Percentiles rank a stretch among this genome's conserved stretches.
Evolutionary conservation across 2,113 vertebrate genomes (phyloP).

Genomic region (Tinamus guttatus): DNA sequence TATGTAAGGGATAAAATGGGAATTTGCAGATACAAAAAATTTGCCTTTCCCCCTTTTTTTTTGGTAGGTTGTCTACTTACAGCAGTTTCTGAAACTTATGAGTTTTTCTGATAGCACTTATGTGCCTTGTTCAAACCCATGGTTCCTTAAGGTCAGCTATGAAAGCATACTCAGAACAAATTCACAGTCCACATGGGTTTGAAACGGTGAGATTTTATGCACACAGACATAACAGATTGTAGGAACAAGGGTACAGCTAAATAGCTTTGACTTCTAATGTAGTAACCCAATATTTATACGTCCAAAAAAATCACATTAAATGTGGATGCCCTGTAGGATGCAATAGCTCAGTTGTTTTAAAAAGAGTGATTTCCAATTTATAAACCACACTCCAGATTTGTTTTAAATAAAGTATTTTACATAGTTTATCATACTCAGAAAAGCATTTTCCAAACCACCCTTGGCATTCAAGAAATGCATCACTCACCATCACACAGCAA

Average conservation of each 20-base stretch:
- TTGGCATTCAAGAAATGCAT: neutral
- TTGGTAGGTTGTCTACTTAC: accelerated
- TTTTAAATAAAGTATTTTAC: neutral
- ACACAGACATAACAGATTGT: neutral
- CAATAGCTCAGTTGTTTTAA: neutral
- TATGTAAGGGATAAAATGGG: neutral
- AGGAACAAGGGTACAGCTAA: constrained; percentile 9
- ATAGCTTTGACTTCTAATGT: neutral
- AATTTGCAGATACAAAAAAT: neutral
- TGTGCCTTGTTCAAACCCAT: neutral
- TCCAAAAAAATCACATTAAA: neutral
- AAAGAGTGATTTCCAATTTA: neutral
- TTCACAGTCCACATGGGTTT: neutral
- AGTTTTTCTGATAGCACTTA: neutral
- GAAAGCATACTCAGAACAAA: neutral
- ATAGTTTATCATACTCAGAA: neutral
- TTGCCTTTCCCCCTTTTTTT: neutral
- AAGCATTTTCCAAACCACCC: neutral
- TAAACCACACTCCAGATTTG: neutral
- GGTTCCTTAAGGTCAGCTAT: neutral
- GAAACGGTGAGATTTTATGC: constrained; percentile 4
- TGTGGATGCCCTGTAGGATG: neutral
- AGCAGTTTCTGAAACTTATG: constrained; percentile 56
- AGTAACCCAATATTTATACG: neutral
- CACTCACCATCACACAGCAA: neutral